Percentiles rank a stretch among this genome's conserved stretches.
Conservation (phyloP, 1,140 invertebrate species). For the Ganaspis sp. region DNA sequence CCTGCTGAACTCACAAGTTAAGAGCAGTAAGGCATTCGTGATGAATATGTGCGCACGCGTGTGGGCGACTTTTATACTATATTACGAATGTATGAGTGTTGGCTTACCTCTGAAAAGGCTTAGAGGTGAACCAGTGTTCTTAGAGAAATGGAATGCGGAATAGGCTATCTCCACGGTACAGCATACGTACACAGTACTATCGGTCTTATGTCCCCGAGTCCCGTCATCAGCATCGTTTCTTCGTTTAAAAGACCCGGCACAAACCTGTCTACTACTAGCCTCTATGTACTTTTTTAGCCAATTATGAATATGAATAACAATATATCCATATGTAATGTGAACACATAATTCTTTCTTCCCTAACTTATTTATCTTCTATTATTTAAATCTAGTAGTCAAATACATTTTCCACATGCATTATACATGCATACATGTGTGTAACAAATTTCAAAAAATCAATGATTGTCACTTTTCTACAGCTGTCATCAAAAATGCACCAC, state of each 20-base stretch:
- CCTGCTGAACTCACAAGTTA: background rate
- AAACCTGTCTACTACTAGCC: too few species aligned
- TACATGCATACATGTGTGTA: too few species aligned
- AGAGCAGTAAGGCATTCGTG: background rate
- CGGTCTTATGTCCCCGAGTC: constrained; percentile 28
- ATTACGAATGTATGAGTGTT: background rate
- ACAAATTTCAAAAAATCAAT: too few species aligned
- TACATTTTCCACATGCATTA: too few species aligned
- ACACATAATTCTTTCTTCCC: too few species aligned
- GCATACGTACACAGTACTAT: constrained; percentile 48
- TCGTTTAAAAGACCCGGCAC: constrained; percentile 44
- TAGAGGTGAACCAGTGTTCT: constrained; percentile 68
- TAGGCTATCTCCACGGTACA: constrained; percentile 69
- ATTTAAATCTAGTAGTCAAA: too few species aligned
- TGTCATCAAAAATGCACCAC: too few species aligned
- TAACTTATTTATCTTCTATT: too few species aligned
- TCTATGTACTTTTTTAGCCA: too few species aligned
- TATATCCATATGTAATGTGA: too few species aligned
- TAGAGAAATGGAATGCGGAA: constrained; percentile 72
- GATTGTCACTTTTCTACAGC: too few species aligned
- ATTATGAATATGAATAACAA: too few species aligned
- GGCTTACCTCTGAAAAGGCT: constrained; percentile 63
- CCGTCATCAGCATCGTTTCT: constrained; percentile 33
- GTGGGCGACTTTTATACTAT: background rate
- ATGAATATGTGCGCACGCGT: background rate